Percentiles rank a stretch among this genome's conserved stretches.
These are phyloP conservation scores for Apamea crenata DNA, from an alignment of 2,888 invertebrate species.

Conservation along the genomic window DNA sequence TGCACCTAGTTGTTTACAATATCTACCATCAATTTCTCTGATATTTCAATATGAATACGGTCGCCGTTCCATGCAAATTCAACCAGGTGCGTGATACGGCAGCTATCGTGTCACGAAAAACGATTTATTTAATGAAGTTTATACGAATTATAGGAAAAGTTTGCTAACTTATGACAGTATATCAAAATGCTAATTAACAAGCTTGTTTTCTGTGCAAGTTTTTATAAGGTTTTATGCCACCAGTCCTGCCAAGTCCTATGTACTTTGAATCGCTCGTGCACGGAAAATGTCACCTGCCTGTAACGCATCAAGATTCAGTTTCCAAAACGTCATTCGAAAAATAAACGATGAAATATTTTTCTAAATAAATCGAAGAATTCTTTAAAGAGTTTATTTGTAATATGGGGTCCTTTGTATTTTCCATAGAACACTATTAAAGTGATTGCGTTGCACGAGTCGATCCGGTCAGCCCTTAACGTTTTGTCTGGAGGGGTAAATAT, in stretches of 20 bases:
- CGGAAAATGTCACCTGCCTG: not conserved
- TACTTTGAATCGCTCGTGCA: not conserved
- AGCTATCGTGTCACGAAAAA: slow-evolving; percentile 34
- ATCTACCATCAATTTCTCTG: not conserved
- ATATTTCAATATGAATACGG: slow-evolving; percentile 12
- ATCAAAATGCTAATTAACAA: slow-evolving; percentile 42
- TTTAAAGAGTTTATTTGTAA: not conserved
- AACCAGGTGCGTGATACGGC: slow-evolving; percentile 25
- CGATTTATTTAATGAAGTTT: slow-evolving; percentile 20
- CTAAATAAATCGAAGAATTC: slow-evolving; percentile 1
- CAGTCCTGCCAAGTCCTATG: not conserved
- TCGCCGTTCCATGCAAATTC: slow-evolving; percentile 7
- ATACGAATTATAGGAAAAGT: slow-evolving; percentile 26
- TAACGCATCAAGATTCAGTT: not conserved
- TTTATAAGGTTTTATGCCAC: slow-evolving; percentile 6
- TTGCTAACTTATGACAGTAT: slow-evolving; percentile 25
- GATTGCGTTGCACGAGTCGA: slow-evolving; percentile 61
- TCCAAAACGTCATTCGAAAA: not conserved
- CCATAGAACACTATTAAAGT: slow-evolving; percentile 22
- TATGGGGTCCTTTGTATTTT: not conserved
- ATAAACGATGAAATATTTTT: not conserved
- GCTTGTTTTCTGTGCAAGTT: slow-evolving; percentile 3
- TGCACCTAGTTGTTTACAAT: slow-evolving; percentile 20
- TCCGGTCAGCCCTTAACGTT: slow-evolving; percentile 47
- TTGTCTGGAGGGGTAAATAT: slow-evolving; percentile 67